Conservation (phyloP, 2,888 invertebrate genomes). For the Ectropis crepuscularia region DNA sequence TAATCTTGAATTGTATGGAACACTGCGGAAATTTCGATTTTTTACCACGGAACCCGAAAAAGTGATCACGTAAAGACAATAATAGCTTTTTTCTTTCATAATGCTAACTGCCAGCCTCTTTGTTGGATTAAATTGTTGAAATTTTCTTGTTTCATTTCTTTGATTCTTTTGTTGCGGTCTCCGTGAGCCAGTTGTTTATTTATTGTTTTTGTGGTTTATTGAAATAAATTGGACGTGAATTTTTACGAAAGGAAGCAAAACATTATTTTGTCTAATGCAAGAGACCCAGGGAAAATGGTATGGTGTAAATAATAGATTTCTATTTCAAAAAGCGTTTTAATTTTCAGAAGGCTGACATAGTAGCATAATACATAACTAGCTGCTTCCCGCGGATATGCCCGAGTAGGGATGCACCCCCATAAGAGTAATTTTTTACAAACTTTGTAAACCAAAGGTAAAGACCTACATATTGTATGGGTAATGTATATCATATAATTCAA, state of each 20-base stretch:
- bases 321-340: too few species aligned
- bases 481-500: too few species aligned
- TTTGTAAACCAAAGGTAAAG: too few species aligned
- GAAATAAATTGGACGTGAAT: slow-evolving; percentile 3
- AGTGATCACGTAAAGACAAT: slow-evolving; percentile 52
- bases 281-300: too few species aligned
- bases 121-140: slow-evolving; percentile 43
- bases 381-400: too few species aligned
- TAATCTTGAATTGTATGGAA: slow-evolving; percentile 53
- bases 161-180: slow-evolving; percentile 10
- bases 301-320: too few species aligned
- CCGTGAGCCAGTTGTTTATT: slow-evolving; percentile 7
- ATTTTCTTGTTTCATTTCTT: slow-evolving; percentile 19
- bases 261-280: neutral
- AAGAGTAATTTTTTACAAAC: too few species aligned
- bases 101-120: slow-evolving; percentile 44
- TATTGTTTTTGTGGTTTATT: slow-evolving; percentile 20
- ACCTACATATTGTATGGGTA: too few species aligned
- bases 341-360: too few species aligned
- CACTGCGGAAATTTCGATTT: slow-evolving; percentile 44
- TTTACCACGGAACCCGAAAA: slow-evolving; percentile 47
- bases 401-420: too few species aligned
- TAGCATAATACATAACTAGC: too few species aligned
- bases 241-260: slow-evolving; percentile 2
- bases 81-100: slow-evolving; percentile 46